These are phyloP conservation scores for Otus scops DNA, from an alignment of 2,797 vertebrate species.

Conservation along the genomic window DNA sequence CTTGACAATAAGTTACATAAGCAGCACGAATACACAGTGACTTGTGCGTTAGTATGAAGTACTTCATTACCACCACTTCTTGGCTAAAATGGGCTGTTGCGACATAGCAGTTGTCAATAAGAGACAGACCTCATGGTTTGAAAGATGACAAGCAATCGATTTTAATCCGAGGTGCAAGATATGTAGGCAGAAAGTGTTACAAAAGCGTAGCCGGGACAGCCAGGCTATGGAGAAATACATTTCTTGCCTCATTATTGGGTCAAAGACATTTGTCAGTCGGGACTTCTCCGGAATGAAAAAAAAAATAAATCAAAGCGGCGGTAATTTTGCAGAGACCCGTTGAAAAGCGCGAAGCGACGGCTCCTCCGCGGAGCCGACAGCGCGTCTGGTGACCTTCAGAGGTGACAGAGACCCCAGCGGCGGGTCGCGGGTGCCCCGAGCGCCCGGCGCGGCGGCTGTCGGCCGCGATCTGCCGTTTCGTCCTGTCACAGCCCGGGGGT, in stretches of 20 bases:
- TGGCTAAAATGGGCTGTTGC: accelerated
- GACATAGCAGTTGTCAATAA: accelerated
- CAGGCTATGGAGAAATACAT: not conserved
- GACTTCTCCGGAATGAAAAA: not conserved
- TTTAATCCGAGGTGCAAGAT: not conserved
- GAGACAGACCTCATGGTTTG: not conserved
- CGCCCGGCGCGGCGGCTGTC: not conserved
- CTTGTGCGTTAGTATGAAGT: accelerated
- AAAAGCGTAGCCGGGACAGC: not conserved
- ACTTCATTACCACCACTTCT: not conserved
- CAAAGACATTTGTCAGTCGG: not conserved
- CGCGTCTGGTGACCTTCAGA: not conserved
- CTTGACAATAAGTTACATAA: not conserved
- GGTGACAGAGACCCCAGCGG: not conserved
- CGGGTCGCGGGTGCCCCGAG: not conserved
- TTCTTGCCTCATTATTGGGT: not conserved
- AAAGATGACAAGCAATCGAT: not conserved
- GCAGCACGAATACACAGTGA: accelerated
- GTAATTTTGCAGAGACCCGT: not conserved
- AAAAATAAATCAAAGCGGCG: not conserved
- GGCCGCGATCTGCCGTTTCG: not conserved
- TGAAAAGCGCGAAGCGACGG: not conserved
- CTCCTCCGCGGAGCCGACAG: too few species aligned
- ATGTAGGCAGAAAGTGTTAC: not conserved
- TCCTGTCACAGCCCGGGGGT: not conserved